phyloP scores from a whole-genome alignment of 2,888 invertebrate genomes.

The Harpagoxenus sublaevis region DNA sequence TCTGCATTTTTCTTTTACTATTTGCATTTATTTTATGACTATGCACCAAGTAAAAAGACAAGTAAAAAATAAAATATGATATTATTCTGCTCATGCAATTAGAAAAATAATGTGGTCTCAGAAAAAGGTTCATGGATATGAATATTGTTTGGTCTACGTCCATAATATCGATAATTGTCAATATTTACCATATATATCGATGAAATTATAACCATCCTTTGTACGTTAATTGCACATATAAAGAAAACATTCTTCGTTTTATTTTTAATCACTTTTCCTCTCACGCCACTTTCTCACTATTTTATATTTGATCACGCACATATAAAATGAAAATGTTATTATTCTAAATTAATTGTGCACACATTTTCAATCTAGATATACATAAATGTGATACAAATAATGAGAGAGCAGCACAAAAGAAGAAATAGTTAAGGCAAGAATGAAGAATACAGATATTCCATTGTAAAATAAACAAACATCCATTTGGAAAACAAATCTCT shows the following conservation, averaged over 20 bases:
- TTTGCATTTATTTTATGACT: neutral
- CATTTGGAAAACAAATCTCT: neutral
- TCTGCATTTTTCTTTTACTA: neutral
- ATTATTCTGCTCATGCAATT: neutral
- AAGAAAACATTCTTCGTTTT: neutral
- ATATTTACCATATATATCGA: neutral
- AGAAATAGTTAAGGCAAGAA: neutral
- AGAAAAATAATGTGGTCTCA: neutral
- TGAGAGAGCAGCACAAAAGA: neutral
- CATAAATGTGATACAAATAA: neutral
- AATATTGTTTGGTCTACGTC: neutral
- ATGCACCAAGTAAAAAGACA: neutral
- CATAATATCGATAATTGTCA: neutral
- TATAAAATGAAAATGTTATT: neutral
- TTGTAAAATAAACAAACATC: constrained; percentile 28
- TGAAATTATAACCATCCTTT: neutral
- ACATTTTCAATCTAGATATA: neutral
- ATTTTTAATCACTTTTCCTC: neutral
- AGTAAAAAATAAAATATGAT: neutral
- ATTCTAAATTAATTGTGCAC: neutral
- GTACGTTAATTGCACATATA: neutral
- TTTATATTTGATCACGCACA: neutral
- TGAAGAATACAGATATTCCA: neutral
- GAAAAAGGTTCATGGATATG: neutral
- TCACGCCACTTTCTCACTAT: neutral